These are phyloP conservation scores for Phoxinus dragarum DNA, from an alignment of 2,797 vertebrate genomes.

Conservation along the genomic window DNA sequence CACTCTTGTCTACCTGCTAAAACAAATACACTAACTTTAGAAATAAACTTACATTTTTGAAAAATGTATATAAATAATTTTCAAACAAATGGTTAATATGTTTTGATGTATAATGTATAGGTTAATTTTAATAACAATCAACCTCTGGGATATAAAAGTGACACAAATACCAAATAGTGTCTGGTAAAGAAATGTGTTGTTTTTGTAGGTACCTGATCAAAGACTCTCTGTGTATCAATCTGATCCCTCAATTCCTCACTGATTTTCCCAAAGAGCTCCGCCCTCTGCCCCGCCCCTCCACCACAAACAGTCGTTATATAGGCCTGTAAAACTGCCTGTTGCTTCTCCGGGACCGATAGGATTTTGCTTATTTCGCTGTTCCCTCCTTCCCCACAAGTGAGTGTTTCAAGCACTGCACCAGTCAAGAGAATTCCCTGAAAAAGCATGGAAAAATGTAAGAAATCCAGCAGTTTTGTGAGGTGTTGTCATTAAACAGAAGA, in stretches of 20 bases:
- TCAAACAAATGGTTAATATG: background rate
- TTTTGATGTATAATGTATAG: background rate
- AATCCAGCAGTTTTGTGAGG: background rate
- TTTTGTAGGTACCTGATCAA: slow-evolving; percentile 80
- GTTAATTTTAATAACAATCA: background rate
- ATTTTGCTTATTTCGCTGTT: slow-evolving; percentile 76
- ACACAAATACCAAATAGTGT: background rate
- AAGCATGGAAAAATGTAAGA: background rate
- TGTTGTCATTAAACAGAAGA: background rate
- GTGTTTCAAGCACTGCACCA: slow-evolving; percentile 80
- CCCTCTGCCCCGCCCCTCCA: slow-evolving; percentile 68
- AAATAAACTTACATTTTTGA: background rate
- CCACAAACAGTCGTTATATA: slow-evolving; percentile 80
- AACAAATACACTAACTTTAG: background rate
- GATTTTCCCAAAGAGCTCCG: slow-evolving; percentile 80
- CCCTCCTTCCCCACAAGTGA: slow-evolving; percentile 81
- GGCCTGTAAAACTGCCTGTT: slow-evolving; percentile 72
- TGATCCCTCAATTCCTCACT: slow-evolving; percentile 85
- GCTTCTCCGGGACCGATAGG: slow-evolving; percentile 76
- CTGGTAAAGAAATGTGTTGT: background rate
- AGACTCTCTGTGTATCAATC: slow-evolving; percentile 80
- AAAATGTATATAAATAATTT: background rate
- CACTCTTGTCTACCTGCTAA: background rate
- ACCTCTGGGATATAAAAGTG: background rate
- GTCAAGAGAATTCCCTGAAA: slow-evolving; percentile 82